Base-by-base conservation (phyloP, 1,140 invertebrate genomes). In the Rhagoletis pomonella region DNA sequence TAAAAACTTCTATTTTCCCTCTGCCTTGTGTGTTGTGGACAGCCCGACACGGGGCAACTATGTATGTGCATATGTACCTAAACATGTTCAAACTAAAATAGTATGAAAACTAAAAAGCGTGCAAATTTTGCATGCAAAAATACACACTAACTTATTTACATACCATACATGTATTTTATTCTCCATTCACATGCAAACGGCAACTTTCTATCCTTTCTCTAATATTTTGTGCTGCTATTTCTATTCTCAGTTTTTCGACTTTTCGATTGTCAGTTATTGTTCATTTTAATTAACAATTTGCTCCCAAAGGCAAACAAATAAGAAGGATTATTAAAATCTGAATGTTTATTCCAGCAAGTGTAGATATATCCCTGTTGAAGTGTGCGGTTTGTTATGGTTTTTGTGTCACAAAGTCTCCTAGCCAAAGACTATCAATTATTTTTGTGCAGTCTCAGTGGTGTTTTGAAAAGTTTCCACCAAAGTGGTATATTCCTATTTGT, bases 261-360 rank as follows among this genome's bases (percentile, higher is more conserved):
- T 62, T 62, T 62, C 60, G 60, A 62, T 62, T 62, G 60, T 62
- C 60, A 62, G 9, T 62, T 62, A 62, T 62, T 62, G 60, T 62
- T n/a, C 60, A 14, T 62, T 62, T 62, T 62, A 62, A 62, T 62
- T 62, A 62, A 62, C 60, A 7, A 62, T 62, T 14, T 17, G n/a
- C 1, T 62, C 60, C 60, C 60, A 9, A 62, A 62, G 60, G 60
- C 60, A 62, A 14, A 5, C 60, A 12, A 62, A 62, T 62, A 14
- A 17, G 60, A 17, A 4, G n/a, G 12, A 4, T 1, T 3, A 4
- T 62, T 9, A 62, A 14, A 7, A 14, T 5, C 12, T 0, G n/a
- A 62, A 62, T 62, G 4, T 62, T 14, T 17, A 62, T 62, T 62
- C 17, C 29, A 29, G 29, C 29, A 29, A 29, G 29, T 29, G 29